These are phyloP conservation scores for Toxotes jaculatrix DNA, from an alignment of 2,113 vertebrate genomes.

Conservation along the genomic window DNA sequence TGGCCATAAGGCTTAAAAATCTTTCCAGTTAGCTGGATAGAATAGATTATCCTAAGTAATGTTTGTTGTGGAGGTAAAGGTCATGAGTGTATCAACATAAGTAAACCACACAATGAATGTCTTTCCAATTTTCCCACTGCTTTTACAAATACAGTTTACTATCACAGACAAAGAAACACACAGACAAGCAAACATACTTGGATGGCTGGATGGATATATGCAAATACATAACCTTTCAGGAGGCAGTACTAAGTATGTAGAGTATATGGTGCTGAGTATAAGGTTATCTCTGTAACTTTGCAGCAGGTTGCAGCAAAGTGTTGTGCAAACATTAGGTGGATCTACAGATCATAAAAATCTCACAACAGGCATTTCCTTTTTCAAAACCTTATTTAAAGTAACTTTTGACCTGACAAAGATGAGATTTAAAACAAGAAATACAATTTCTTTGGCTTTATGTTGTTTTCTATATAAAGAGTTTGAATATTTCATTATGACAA, in stretches of 20 bases:
- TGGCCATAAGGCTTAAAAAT: background rate
- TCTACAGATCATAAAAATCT: constrained; percentile 26
- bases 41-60: background rate
- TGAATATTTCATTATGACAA: constrained; percentile 10
- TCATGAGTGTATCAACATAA: background rate
- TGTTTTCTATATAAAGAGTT: background rate
- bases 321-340: background rate
- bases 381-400: too few relatives aligned
- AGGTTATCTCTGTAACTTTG: background rate
- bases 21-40: background rate
- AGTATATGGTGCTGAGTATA: background rate
- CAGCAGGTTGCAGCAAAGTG: background rate
- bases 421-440: background rate
- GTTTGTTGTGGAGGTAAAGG: background rate
- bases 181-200: background rate
- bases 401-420: background rate
- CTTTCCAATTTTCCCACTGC: background rate
- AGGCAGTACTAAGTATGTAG: constrained; percentile 9
- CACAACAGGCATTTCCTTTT: constrained; percentile 7
- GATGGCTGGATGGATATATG: background rate
- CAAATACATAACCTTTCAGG: background rate
- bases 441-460: background rate
- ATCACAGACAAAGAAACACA: background rate
- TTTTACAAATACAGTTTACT: background rate
- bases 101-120: background rate